Evolutionary conservation across 2,888 invertebrate species (phyloP), one percentile per base, ranked within the genome.

Genomic region (Urechis unicinctus): DNA sequence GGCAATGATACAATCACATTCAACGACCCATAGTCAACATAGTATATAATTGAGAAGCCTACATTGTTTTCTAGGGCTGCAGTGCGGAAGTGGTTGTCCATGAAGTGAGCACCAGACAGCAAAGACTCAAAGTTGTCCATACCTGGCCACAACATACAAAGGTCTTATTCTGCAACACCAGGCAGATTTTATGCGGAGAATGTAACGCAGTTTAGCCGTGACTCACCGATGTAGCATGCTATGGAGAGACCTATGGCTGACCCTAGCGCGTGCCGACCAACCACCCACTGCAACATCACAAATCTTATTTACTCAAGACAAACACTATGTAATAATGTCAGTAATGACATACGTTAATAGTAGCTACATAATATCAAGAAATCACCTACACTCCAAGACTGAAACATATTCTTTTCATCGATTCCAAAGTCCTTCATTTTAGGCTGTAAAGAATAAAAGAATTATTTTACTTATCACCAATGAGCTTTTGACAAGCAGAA

Each of bases 221-320:
- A 56, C 68, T 70, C 66, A 59, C 96, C 98, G 77, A 98, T 85
- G 68, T 89, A 86, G 42, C 97, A 81, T 3, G 89, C 89, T 76
- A 99, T 96, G 2, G 96, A 94, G 24, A 99, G 82, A 41, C 98
- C 98, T 79, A 99, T 99, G 2, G 98, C 98, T 0, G 97, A 98
- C 98, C 98, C 99, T 9, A 98, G 82, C 0, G 97, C 97, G 74
- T 85, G 92, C 72, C 98, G 87, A 66, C 98, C 98, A 36, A 98
- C 98, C 46, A 98, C 98, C 96, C 97, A 98, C 80, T 81, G 66
- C 17, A 66, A 69, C 55, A 36, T 17, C 36, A 36, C n/a, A n/a
- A n/a, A n/a, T n/a, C n/a, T n/a, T n/a, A n/a, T n/a, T n/a, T n/a
- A n/a, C n/a, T n/a, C n/a, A n/a, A n/a, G n/a, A n/a, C n/a, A n/a